Base-by-base conservation (phyloP, 1,140 invertebrate species). In the Subanguina moxae region DNA sequence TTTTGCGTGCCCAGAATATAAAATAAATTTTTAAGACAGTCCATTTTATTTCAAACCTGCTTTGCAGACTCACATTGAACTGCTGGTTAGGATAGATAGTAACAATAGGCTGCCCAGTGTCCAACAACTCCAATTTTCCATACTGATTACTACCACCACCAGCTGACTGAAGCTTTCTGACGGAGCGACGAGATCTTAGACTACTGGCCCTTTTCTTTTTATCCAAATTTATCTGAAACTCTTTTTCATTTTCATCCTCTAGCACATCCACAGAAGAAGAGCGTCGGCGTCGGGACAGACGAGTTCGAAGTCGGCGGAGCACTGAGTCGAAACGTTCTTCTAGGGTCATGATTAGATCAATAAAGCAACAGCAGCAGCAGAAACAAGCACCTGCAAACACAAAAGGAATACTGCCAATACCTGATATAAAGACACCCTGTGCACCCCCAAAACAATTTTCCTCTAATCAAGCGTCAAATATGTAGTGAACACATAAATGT, bases 191-290 rank as follows among this genome's bases (percentile, higher is more conserved):
- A 52, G 48, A 52, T 21, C 48, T 19, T 8, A 52, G 15, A 25
- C 48, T 52, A 15, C 48, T 52, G 23, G n/a, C 23, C 15, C 48
- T 19, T 52, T 52, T 52, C 17, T 15, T 19, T 25, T 52, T 52
- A 21, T 52, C 48, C 48, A 52, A 21, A 21, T 19, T 15, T 8
- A 25, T 3, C n/a, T 25, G 48, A 19, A 21, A 3, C 17, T 52
- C 48, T 21, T 19, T 8, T 21, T 45, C 43, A 11, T 11, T 13
- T 11, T 7, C 48, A 52, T 52, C 48, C 3, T 52, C 48, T 21
- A 52, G 3, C n/a, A 52, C 48, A 25, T 52, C 48, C n/a, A 52
- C 48, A 5, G 48, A 52, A 52, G 48, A 52, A 19, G 48, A 52
- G 3, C 48, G 3, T 52, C 17, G n/a, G n/a, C 48, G 48, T 25